These are phyloP conservation scores for Yponomeuta malinellus DNA, from an alignment of 2,888 invertebrate species.

Conservation along the genomic window DNA sequence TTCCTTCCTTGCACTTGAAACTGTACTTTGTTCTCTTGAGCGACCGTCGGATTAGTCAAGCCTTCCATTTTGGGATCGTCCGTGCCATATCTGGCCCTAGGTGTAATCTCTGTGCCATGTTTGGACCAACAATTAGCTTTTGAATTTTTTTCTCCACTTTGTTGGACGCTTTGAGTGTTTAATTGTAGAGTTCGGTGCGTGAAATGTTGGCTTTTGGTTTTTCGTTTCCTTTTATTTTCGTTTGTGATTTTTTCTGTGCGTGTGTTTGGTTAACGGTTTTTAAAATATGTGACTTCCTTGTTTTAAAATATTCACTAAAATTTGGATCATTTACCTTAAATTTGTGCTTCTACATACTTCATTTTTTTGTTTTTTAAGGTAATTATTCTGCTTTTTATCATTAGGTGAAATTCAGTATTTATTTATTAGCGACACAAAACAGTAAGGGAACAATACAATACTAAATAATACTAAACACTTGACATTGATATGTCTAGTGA, in stretches of 20 bases:
- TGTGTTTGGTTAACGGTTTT: not conserved
- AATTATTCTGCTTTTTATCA: too few relatives aligned
- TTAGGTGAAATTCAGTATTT: too few relatives aligned
- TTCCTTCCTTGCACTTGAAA: not conserved
- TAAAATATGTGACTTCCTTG: not conserved
- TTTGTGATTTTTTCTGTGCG: not conserved
- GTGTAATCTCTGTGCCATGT: slow-evolving; percentile 59
- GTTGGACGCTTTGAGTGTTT: slow-evolving; percentile 47
- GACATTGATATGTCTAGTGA: too few relatives aligned
- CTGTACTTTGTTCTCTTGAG: slow-evolving; percentile 13
- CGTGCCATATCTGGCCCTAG: slow-evolving; percentile 50
- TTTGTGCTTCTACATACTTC: too few relatives aligned
- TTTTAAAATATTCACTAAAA: not conserved
- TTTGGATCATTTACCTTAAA: too few relatives aligned
- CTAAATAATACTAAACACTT: too few relatives aligned
- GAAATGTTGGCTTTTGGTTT: slow-evolving; percentile 19
- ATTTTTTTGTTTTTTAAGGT: too few relatives aligned
- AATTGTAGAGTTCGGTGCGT: slow-evolving; percentile 35
- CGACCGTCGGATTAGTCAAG: slow-evolving; percentile 63
- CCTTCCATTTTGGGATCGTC: slow-evolving; percentile 48
- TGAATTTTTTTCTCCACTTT: slow-evolving; percentile 44
- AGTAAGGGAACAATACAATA: too few relatives aligned
- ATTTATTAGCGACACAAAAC: too few relatives aligned
- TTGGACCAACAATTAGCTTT: slow-evolving; percentile 61
- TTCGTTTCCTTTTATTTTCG: slow-evolving; percentile 14